A percentile compares a stretch with the other conserved stretches of the same genome.
phyloP scores from a whole-genome alignment of 2,113 vertebrate genomes.

The Carollia perspicillata region DNA sequence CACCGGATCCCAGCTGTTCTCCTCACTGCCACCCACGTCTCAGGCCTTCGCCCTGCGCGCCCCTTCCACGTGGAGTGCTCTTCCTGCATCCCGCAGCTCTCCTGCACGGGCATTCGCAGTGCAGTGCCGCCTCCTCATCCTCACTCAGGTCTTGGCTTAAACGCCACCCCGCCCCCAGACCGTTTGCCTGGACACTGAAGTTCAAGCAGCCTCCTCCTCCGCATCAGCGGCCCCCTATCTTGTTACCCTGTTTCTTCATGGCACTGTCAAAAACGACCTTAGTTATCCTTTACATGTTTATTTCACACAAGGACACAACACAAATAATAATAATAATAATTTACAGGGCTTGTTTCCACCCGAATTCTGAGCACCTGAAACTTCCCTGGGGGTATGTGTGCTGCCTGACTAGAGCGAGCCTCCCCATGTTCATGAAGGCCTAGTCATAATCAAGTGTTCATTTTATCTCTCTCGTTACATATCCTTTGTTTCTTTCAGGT shows the following conservation, averaged over 20 bases:
- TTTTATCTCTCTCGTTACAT: background rate
- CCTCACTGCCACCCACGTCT: no score
- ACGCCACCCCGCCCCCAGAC: background rate
- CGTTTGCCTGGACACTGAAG: background rate
- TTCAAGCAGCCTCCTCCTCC: background rate
- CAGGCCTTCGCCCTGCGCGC: background rate
- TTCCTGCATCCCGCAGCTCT: background rate
- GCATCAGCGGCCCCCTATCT: background rate
- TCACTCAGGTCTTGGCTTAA: background rate
- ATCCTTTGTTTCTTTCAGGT: slow-evolving; percentile 69
- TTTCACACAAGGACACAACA: background rate
- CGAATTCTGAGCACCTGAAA: background rate
- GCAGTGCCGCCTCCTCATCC: background rate
- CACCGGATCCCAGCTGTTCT: background rate
- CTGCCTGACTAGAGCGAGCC: background rate
- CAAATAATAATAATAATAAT: background rate
- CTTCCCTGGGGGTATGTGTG: background rate
- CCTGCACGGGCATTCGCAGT: background rate
- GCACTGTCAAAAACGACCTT: background rate
- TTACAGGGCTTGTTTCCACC: background rate
- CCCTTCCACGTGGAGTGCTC: fast-evolving
- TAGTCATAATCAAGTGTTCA: background rate
- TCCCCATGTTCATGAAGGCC: background rate
- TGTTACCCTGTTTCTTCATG: background rate
- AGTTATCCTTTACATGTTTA: background rate